phyloP scores from a whole-genome alignment of 2,888 invertebrate species.

The Lithosia quadra region DNA sequence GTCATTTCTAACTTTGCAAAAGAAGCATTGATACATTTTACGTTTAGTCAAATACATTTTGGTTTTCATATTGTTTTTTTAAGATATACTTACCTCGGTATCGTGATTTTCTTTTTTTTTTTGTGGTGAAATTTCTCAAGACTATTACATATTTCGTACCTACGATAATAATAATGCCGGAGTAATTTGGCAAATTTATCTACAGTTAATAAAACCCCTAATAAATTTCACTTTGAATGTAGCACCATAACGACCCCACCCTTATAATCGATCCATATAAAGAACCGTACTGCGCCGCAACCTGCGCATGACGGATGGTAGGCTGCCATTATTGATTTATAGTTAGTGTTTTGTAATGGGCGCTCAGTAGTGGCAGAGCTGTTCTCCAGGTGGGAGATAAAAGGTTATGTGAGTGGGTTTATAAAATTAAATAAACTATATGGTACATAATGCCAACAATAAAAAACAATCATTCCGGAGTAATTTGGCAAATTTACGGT shows the following conservation, averaged over 20 bases:
- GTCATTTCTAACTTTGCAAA: not conserved
- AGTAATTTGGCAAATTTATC: no score
- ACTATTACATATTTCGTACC: not conserved
- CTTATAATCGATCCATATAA: no score
- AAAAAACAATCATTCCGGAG: no score
- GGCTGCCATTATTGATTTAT: not conserved
- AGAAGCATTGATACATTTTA: no score
- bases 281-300: not conserved
- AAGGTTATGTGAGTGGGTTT: not conserved
- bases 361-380: not conserved
- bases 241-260: no score
- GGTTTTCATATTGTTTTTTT: no score
- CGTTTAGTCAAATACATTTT: not conserved
- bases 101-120: not conserved
- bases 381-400: not conserved
- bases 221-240: no score
- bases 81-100: not conserved
- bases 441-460: no score
- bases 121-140: not conserved
- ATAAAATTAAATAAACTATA: no score
- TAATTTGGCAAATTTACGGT: no score
- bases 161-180: no score
- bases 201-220: no score
- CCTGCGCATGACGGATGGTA: not conserved
- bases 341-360: not conserved